Evolutionary conservation across 2,888 invertebrate species (phyloP).

Genomic region (Diadromus collaris): DNA sequence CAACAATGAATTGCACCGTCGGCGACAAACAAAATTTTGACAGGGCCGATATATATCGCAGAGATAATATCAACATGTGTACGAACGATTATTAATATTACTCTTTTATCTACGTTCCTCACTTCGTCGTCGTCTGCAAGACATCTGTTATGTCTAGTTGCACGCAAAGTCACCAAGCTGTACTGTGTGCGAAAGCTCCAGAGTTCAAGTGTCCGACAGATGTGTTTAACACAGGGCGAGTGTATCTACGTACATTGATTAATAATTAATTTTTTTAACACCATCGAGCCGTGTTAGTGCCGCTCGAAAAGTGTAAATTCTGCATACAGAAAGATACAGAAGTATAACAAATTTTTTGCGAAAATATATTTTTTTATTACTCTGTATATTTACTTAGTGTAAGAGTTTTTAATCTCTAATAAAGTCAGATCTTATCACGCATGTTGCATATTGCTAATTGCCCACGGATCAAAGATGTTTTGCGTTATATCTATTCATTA

Average conservation of each 20-base stretch:
- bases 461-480: too few species aligned
- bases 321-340: too few species aligned
- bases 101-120: constrained; percentile 29
- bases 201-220: constrained; percentile 58
- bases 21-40: too few species aligned
- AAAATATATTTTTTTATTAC: too few species aligned
- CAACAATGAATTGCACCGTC: too few species aligned
- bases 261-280: background rate
- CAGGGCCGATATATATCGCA: too few species aligned
- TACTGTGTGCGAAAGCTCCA: constrained; percentile 7
- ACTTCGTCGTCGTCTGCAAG: constrained; percentile 51
- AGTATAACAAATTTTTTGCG: too few species aligned
- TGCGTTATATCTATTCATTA: too few species aligned
- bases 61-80: background rate
- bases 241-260: background rate
- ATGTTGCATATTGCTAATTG: too few species aligned
- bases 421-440: too few species aligned
- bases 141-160: constrained; percentile 56
- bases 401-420: too few species aligned
- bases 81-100: constrained; percentile 36
- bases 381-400: too few species aligned
- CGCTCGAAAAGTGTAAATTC: background rate
- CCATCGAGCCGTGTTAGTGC: background rate
- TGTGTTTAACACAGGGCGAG: constrained; percentile 26
- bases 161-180: background rate